Conservation (phyloP, 2,113 vertebrate genomes). For the Quiscalus mexicanus region DNA sequence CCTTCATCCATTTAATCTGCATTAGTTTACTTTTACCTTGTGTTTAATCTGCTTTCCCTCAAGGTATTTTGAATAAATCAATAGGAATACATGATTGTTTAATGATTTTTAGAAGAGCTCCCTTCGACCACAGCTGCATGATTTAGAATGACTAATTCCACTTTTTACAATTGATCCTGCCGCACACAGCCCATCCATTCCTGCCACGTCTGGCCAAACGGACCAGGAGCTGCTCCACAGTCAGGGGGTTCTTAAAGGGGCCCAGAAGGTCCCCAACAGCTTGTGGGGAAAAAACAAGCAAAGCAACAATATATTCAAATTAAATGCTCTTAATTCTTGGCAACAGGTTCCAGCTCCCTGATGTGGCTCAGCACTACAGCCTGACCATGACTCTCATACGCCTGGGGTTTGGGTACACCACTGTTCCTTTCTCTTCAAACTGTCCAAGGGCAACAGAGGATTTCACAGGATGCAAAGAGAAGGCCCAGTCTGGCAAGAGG, state of each 20-base stretch:
- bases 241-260: slow-evolving; percentile 7
- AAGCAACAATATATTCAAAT: not conserved
- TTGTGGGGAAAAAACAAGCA: not conserved
- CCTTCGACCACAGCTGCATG: slow-evolving; percentile 95
- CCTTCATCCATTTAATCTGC: slow-evolving; percentile 98
- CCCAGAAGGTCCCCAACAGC: not conserved
- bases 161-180: slow-evolving; percentile 95
- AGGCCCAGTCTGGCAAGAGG: not conserved
- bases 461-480: not conserved
- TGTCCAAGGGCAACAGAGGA: not conserved
- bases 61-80: slow-evolving; percentile 99
- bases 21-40: slow-evolving; percentile 94
- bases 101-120: slow-evolving; percentile 99
- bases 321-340: not conserved
- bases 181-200: slow-evolving; percentile 75
- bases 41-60: slow-evolving; percentile 97
- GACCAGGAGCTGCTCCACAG: slow-evolving; percentile 12
- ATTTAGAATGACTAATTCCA: slow-evolving; percentile 99
- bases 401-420: not conserved
- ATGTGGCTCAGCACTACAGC: not conserved
- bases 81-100: slow-evolving; percentile 99
- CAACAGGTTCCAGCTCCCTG: not conserved
- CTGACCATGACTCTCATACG: rapidly evolving
- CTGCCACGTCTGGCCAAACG: slow-evolving; percentile 69
- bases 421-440: not conserved